A percentile compares a stretch with the other conserved stretches of the same genome.
Conservation (phyloP, 2,797 vertebrate species). For the Eulemur rubriventer region DNA sequence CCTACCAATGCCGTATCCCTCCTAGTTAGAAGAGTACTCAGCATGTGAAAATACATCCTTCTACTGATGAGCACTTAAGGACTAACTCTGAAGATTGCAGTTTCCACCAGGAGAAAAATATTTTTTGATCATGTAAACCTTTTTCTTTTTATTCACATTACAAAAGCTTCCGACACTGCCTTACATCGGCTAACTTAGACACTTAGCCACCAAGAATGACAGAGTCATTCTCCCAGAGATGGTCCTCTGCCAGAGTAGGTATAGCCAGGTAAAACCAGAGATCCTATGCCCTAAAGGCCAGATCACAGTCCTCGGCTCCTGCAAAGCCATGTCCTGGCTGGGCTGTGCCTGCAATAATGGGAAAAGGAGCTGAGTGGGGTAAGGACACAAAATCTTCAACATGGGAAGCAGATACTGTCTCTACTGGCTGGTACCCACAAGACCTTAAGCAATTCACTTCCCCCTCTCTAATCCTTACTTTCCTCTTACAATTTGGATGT, state of each 20-base stretch:
- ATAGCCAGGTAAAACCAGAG: background rate
- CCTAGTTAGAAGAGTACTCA: background rate
- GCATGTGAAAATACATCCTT: conserved; percentile 15
- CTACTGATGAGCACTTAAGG: background rate
- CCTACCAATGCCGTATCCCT: background rate
- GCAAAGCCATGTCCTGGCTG: background rate
- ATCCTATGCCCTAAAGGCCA: background rate
- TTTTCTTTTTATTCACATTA: background rate
- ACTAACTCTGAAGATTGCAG: background rate
- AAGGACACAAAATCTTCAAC: background rate
- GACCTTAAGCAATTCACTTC: background rate
- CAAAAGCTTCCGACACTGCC: background rate
- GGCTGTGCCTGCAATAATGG: background rate
- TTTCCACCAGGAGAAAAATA: background rate
- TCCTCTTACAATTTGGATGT: background rate
- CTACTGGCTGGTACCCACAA: background rate
- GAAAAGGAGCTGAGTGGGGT: background rate
- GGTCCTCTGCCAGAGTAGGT: background rate
- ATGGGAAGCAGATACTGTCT: background rate
- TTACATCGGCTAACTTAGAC: background rate
- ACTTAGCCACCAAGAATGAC: background rate
- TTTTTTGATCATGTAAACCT: background rate
- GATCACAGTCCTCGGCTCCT: background rate
- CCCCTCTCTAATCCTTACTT: background rate
- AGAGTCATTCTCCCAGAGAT: background rate